These are phyloP conservation scores for Nebria ingens DNA, from an alignment of 1,140 invertebrate genomes.

Conservation along the genomic window DNA sequence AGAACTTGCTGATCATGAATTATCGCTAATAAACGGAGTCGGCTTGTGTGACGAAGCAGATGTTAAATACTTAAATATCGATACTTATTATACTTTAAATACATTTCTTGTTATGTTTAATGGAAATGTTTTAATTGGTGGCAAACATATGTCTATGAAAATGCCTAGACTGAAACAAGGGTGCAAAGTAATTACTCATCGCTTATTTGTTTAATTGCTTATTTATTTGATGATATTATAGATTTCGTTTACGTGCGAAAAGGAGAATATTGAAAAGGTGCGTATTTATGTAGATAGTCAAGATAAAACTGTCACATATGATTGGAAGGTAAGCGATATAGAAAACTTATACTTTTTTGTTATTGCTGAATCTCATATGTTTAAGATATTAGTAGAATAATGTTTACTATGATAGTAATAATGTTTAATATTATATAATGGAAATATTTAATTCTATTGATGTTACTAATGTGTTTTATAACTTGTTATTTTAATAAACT, in stretches of 20 bases:
- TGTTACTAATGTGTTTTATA: too few species aligned
- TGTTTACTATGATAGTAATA: too few species aligned
- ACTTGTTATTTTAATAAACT: too few species aligned
- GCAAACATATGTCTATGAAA: not conserved
- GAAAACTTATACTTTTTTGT: not conserved
- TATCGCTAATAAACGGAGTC: not conserved
- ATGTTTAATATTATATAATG: too few species aligned
- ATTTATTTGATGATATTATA: not conserved
- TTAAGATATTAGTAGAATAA: not conserved
- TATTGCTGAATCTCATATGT: not conserved
- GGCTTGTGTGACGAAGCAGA: not conserved
- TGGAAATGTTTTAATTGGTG: not conserved
- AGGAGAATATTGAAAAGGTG: not conserved
- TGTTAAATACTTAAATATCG: not conserved
- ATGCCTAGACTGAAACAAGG: not conserved
- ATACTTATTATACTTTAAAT: not conserved
- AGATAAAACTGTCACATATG: not conserved
- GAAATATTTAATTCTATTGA: too few species aligned
- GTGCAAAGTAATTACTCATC: not conserved
- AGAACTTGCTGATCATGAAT: not conserved
- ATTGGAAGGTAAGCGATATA: not conserved
- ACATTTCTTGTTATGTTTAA: not conserved
- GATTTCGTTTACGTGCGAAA: not conserved
- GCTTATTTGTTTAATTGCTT: too few species aligned
- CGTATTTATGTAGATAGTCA: not conserved